Evolutionary conservation across 2,113 vertebrate species (phyloP), one percentile per base, ranked within the genome.

Genomic region (Alethe diademata): DNA sequence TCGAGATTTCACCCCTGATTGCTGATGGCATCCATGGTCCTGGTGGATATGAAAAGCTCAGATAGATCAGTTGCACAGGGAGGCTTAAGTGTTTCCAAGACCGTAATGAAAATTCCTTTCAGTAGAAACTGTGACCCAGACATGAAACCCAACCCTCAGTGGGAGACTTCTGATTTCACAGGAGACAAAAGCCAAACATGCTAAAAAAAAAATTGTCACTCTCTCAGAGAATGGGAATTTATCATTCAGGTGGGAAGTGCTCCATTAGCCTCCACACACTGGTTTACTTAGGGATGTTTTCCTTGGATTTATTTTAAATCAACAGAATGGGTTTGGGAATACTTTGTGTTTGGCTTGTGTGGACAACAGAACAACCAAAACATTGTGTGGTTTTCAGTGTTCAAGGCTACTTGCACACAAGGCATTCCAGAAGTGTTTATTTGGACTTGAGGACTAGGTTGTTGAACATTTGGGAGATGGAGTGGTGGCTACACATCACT

Each of bases 31-130:
- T 96, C 92, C 94, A 53, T 86, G 62, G 85, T 84, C 82, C 72
- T 72, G 79, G 40, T 86, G 82, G 35, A 58, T 95, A 66, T 93
- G 95, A 96, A 97, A 97, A 93, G 92, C 83, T 78, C 65, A 33
- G 76, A 47, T 83, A 94, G 90, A 93, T 96, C 95, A 80, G 64
- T 94, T 90, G 93, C 88, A 93, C 73, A 51, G 82, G 81, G 62
- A 91, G 94, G 88, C 89, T 96, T 96, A 96, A 97, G 93, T 92
- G 94, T 93, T 95, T 92, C 91, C 96, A 97, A 82, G 88, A 35
- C 90, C 78, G 33, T 96, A 94, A 96, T 96, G 95, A 95, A 94
- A 96, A 95, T 97, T 96, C 92, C 87, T 96, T 97, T 97, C 96
- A 74, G 64, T 91, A 78, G 92, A 95, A 96, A 95, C 58, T 94